These are phyloP conservation scores for Archaeoteleia sp. DNA, from an alignment of 2,888 invertebrate species.

Conservation along the genomic window DNA sequence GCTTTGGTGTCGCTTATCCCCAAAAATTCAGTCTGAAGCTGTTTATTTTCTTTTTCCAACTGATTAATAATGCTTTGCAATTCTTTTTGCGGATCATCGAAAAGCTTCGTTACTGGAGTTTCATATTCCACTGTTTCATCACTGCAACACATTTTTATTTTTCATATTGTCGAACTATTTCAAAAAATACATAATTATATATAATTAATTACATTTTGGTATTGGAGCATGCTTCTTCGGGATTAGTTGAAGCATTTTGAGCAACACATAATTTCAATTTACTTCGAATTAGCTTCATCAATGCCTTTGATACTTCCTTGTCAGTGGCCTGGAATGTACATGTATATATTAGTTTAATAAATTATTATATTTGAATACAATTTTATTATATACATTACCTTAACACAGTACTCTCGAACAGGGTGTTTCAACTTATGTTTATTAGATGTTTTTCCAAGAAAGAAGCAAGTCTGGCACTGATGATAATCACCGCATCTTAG, in stretches of 20 bases:
- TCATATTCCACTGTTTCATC: slow-evolving; percentile 57
- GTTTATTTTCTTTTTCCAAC: slow-evolving; percentile 81
- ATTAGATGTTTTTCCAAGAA: slow-evolving; percentile 78
- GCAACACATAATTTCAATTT: slow-evolving; percentile 71
- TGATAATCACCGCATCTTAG: slow-evolving; percentile 80
- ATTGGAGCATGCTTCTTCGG: slow-evolving; percentile 62
- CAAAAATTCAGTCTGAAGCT: slow-evolving; percentile 69
- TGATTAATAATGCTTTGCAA: slow-evolving; percentile 83
- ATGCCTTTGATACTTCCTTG: slow-evolving; percentile 69
- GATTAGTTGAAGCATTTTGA: slow-evolving; percentile 58
- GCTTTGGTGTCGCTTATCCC: slow-evolving; percentile 69
- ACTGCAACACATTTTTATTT: slow-evolving; percentile 47
- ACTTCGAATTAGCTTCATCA: slow-evolving; percentile 71
- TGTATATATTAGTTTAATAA: slow-evolving; percentile 25
- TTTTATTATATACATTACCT: slow-evolving; percentile 65
- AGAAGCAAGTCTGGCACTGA: slow-evolving; percentile 83
- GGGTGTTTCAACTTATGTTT: slow-evolving; percentile 82
- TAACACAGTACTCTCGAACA: slow-evolving; percentile 80
- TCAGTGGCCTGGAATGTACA: slow-evolving; percentile 65
- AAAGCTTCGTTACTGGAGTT: slow-evolving; percentile 58
- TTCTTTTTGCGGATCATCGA: slow-evolving; percentile 78
- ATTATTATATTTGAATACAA: slow-evolving; percentile 19
- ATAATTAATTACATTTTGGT: slow-evolving; percentile 58
- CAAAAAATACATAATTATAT: slow-evolving; percentile 5
- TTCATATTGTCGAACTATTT: slow-evolving; percentile 1